These are phyloP conservation scores for Caenorhabditis sp. DNA, from an alignment of 2,888 invertebrate species.

Conservation along the genomic window DNA sequence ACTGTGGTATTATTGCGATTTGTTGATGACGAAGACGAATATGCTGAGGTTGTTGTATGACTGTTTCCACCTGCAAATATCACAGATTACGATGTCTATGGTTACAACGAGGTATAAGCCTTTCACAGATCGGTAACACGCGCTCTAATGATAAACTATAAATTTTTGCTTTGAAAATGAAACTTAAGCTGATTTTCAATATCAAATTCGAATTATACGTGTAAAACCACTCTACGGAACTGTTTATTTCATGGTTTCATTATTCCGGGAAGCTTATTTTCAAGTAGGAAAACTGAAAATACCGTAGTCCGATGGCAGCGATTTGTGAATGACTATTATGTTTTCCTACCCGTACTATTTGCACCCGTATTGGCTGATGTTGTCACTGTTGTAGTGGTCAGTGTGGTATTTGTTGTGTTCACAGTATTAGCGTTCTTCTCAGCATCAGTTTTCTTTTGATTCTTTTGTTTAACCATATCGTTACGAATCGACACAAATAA, in stretches of 20 bases:
- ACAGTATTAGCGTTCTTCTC: neutral
- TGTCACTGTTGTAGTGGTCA: neutral
- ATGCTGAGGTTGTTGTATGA: neutral
- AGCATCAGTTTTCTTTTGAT: neutral
- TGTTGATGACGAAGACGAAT: neutral
- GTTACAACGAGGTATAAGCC: too few relatives aligned
- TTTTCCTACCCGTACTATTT: neutral
- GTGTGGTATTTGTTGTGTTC: neutral
- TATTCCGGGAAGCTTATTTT: too few relatives aligned
- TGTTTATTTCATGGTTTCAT: too few relatives aligned
- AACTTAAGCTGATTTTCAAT: too few relatives aligned
- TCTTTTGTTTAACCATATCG: slow-evolving; percentile 7
- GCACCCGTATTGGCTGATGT: neutral
- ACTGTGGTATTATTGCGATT: neutral
- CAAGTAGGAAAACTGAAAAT: too few relatives aligned
- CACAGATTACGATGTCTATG: neutral
- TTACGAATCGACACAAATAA: neutral
- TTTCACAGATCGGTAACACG: too few relatives aligned
- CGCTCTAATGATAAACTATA: too few relatives aligned
- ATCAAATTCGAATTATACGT: too few relatives aligned
- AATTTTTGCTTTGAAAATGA: too few relatives aligned
- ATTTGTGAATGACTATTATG: too few relatives aligned
- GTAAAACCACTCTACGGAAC: too few relatives aligned
- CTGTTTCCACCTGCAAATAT: neutral
- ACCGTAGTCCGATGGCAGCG: too few relatives aligned